phyloP scores from a whole-genome alignment of 1,140 invertebrate species.

The Dryas iulia region DNA sequence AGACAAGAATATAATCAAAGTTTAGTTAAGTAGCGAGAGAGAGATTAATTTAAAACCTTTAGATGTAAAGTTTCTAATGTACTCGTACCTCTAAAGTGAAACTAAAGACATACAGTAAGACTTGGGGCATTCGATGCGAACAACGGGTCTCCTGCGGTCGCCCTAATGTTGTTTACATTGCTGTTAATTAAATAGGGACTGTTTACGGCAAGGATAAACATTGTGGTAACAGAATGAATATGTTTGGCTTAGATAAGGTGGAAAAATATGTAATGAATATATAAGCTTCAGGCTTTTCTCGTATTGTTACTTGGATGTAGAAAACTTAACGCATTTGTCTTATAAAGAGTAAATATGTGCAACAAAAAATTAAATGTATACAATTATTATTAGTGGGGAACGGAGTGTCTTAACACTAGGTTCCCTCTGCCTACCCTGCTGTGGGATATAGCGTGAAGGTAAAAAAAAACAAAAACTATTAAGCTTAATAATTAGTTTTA shows the following conservation, averaged over 20 bases:
- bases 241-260: slow-evolving; percentile 1
- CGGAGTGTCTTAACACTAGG: too few species aligned
- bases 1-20: neutral
- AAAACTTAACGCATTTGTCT: too few species aligned
- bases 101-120: slow-evolving; percentile 17
- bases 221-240: slow-evolving; percentile 12
- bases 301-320: too few species aligned
- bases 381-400: too few species aligned
- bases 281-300: too few species aligned
- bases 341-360: too few species aligned
- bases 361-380: too few species aligned
- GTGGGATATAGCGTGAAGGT: too few species aligned
- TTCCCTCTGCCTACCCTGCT: too few species aligned
- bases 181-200: slow-evolving; percentile 49
- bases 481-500: too few species aligned
- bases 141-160: slow-evolving; percentile 35
- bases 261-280: neutral
- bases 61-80: neutral
- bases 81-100: slow-evolving; percentile 5
- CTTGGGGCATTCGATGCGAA: slow-evolving; percentile 6
- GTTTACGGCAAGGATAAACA: slow-evolving; percentile 24
- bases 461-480: too few species aligned
- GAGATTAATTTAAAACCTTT: neutral
- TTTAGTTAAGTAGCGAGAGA: neutral
- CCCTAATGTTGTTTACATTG: slow-evolving; percentile 53